Evolutionary conservation across 37 sponge, comb jelly and placozoan genomes (phyloP).

Genomic region (Amphimedon queenslandica): DNA sequence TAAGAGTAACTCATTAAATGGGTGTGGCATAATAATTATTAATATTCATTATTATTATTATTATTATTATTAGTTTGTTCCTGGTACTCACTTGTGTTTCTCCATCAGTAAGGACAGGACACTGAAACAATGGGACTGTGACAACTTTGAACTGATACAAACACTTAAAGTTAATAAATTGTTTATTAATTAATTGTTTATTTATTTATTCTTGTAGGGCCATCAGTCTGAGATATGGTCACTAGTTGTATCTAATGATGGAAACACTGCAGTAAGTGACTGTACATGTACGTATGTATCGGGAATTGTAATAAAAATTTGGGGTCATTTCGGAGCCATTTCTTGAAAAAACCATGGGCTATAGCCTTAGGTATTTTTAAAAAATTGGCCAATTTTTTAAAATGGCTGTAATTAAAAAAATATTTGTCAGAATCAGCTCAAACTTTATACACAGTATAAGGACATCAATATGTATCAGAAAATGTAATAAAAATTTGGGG

Average conservation of each 20-base stretch:
- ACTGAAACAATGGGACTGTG: conserved; percentile 96
- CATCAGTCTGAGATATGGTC: conserved; percentile 91
- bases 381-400: too few species aligned
- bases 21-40: not conserved
- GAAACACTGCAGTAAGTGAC: conserved; percentile 63
- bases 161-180: conserved; percentile 65
- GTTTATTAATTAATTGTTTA: not conserved
- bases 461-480: too few species aligned
- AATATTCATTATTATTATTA: too few species aligned
- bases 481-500: too few species aligned
- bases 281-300: not conserved
- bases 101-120: conserved; percentile 88
- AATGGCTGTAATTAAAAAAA: too few species aligned
- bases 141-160: conserved; percentile 81
- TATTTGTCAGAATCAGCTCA: too few species aligned
- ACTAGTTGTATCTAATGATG: conserved; percentile 83
- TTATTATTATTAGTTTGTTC: conserved; percentile 59
- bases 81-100: conserved; percentile 87
- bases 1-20: not conserved
- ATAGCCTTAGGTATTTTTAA: too few species aligned
- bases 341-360: too few species aligned
- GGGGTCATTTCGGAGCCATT: too few species aligned
- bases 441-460: too few species aligned
- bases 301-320: too few species aligned
- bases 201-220: conserved; percentile 42